Evolutionary conservation across 2,888 invertebrate genomes (phyloP).

Genomic region (Spodoptera littoralis): DNA sequence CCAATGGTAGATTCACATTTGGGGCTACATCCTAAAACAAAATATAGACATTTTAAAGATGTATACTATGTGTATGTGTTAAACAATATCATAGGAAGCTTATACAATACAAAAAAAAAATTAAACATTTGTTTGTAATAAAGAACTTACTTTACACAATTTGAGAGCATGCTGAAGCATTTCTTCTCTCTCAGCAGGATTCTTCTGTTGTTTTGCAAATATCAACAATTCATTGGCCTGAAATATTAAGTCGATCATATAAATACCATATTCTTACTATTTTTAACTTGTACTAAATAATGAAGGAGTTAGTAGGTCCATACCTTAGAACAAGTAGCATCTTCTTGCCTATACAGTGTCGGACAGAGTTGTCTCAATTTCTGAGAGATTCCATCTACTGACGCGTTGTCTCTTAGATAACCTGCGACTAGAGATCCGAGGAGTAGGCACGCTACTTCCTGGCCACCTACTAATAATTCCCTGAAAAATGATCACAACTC

Average conservation of each 20-base stretch:
- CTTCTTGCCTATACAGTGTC: conserved; percentile 97
- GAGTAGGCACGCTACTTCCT: conserved; percentile 90
- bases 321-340: conserved; percentile 98
- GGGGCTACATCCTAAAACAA: conserved; percentile 92
- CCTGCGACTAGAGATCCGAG: conserved; percentile 96
- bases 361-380: conserved; percentile 97
- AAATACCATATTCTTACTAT: not conserved
- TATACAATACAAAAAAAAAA: too few species aligned
- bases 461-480: conserved; percentile 93
- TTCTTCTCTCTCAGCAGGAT: conserved; percentile 93
- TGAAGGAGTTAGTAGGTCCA: not conserved
- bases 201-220: conserved; percentile 92
- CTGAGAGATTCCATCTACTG: conserved; percentile 96
- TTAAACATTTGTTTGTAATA: too few species aligned
- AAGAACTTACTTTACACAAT: conserved; percentile 91
- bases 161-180: conserved; percentile 93
- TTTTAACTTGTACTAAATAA: not conserved
- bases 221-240: conserved; percentile 96
- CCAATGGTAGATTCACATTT: conserved; percentile 94
- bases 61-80: too few species aligned
- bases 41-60: not conserved
- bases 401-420: conserved; percentile 98
- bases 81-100: too few species aligned
- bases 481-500: conserved; percentile 70
- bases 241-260: conserved; percentile 52